phyloP scores from a whole-genome alignment of 2,888 invertebrate genomes.

The Epicampocera succincta region DNA sequence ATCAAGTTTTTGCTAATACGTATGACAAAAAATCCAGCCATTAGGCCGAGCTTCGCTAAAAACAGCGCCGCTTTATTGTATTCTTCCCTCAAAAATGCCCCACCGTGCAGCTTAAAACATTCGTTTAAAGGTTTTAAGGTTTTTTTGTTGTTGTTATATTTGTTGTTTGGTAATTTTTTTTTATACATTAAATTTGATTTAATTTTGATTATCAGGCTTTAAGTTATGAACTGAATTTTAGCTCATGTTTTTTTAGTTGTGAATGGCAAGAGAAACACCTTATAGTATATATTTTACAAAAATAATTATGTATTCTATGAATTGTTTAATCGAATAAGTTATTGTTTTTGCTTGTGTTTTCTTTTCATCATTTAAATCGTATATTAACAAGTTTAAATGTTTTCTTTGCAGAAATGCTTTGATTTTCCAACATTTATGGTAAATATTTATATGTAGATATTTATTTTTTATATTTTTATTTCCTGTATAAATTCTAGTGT shows the following conservation, averaged over 20 bases:
- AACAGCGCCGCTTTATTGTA: no score
- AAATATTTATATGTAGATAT: slow-evolving; percentile 11
- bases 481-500: slow-evolving; percentile 48
- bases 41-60: no score
- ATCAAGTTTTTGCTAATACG: no score
- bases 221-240: no score
- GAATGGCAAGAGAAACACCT: slow-evolving; percentile 1
- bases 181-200: slow-evolving; percentile 78
- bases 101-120: no score
- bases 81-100: no score
- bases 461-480: slow-evolving; percentile 22
- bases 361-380: neutral
- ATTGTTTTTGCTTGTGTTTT: slow-evolving; percentile 34
- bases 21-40: no score
- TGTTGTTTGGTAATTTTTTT: slow-evolving; percentile 40
- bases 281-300: slow-evolving; percentile 59
- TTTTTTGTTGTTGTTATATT: slow-evolving; percentile 27
- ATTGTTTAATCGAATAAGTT: slow-evolving; percentile 23
- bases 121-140: neutral
- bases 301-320: slow-evolving; percentile 43
- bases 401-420: slow-evolving; percentile 35
- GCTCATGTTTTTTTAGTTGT: no score
- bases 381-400: neutral
- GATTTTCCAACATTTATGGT: slow-evolving; percentile 23
- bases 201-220: slow-evolving; percentile 79